phyloP scores from a whole-genome alignment of 2,888 invertebrate species.

The Strigamia maritima region DNA sequence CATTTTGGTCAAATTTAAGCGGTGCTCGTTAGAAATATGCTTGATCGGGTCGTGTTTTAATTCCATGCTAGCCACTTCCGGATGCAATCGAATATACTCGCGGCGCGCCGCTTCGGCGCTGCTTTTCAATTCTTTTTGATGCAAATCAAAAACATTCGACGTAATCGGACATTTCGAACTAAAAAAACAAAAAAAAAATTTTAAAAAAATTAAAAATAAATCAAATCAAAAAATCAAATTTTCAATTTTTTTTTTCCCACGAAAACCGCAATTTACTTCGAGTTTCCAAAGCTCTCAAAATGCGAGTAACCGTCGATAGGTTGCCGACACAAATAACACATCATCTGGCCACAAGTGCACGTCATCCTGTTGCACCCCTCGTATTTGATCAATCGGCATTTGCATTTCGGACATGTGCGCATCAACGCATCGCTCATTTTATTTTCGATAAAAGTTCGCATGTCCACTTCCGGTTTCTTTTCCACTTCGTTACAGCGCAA shows the following conservation, averaged over 20 bases:
- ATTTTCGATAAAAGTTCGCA: conserved; percentile 57
- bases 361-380: conserved; percentile 62
- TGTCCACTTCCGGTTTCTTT: conserved; percentile 53
- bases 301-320: conserved; percentile 58
- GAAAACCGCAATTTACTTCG: too few species aligned
- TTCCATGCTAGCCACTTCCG: not conserved
- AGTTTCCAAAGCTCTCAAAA: conserved; percentile 50
- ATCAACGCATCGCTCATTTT: conserved; percentile 58
- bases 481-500: conserved; percentile 56
- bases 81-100: not conserved
- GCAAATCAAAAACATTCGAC: not conserved
- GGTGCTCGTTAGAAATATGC: not conserved
- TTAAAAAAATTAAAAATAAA: not conserved
- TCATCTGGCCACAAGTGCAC: conserved; percentile 58
- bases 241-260: too few species aligned
- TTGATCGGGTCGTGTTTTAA: not conserved
- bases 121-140: not conserved
- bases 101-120: not conserved
- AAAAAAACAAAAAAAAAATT: too few species aligned
- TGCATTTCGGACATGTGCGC: conserved; percentile 45
- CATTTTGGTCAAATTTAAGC: too few species aligned
- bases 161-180: not conserved
- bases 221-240: too few species aligned
- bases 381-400: conserved; percentile 55
- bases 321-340: conserved; percentile 60